Percentiles rank a stretch among this genome's conserved stretches.
Evolutionary conservation across 2,113 vertebrate genomes (phyloP).

Genomic region (Halichoerus grypus): DNA sequence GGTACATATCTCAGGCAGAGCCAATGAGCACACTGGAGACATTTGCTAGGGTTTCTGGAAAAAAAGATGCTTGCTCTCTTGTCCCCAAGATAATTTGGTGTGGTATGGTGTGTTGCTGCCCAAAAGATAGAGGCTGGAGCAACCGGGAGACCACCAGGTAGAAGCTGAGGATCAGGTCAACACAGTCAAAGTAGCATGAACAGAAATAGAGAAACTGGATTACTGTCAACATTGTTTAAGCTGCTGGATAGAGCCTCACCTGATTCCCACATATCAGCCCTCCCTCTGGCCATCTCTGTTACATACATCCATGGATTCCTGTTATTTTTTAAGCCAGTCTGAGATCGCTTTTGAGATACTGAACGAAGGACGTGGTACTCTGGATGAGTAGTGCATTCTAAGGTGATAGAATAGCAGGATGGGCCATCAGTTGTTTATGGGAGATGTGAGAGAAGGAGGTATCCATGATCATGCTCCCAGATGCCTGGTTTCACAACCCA

Average conservation of each 20-base stretch:
- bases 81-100: not conserved
- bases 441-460: not conserved
- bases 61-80: not conserved
- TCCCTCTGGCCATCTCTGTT: not conserved
- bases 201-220: not conserved
- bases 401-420: not conserved
- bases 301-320: accelerated
- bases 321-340: not conserved
- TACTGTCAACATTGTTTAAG: not conserved
- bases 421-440: not conserved
- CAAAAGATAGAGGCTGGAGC: not conserved
- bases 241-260: not conserved
- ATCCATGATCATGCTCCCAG: not conserved
- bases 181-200: not conserved
- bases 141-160: not conserved
- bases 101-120: not conserved
- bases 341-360: not conserved
- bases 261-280: not conserved
- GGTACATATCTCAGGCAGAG: not conserved
- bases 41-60: not conserved
- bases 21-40: not conserved
- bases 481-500: not conserved
- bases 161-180: not conserved
- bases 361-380: not conserved
- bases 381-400: not conserved